Conservation (phyloP, 1,140 invertebrate species). For the Plodia interpunctella region DNA sequence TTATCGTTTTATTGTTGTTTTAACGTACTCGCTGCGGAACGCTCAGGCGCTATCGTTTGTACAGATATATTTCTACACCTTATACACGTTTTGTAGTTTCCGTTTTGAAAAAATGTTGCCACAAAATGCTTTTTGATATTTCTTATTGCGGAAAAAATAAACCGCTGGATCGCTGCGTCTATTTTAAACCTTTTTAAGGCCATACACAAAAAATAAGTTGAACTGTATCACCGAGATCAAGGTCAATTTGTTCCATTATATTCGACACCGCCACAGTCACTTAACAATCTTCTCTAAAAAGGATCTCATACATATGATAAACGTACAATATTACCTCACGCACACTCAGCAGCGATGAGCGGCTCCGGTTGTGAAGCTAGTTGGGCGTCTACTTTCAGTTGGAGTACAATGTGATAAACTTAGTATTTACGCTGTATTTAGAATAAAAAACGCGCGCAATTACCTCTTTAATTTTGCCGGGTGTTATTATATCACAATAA, state of each 20-base stretch:
- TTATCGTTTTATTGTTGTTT: conserved; percentile 1
- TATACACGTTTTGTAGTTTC: too few species aligned
- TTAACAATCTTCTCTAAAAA: too few species aligned
- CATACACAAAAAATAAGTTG: neutral
- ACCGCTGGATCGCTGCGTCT: too few species aligned
- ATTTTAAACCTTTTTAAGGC: neutral
- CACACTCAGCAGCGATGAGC: too few species aligned
- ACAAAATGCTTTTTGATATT: neutral
- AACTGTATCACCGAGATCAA: too few species aligned
- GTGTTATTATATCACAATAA: too few species aligned
- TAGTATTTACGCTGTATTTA: conserved; percentile 14
- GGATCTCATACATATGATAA: too few species aligned
- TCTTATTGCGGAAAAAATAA: neutral
- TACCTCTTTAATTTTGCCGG: neutral
- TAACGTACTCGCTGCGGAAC: neutral
- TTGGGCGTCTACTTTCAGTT: neutral
- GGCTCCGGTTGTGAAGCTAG: too few species aligned
- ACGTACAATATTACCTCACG: too few species aligned
- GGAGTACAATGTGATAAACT: conserved; percentile 25
- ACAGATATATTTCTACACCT: neutral
- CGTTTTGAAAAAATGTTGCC: neutral
- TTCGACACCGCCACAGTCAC: too few species aligned
- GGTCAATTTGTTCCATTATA: too few species aligned
- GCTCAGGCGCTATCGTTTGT: neutral
- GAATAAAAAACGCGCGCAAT: neutral